Percentiles rank a stretch among this genome's conserved stretches.
Conservation (phyloP, 2,888 invertebrate species). For the Brachyptera putata region DNA sequence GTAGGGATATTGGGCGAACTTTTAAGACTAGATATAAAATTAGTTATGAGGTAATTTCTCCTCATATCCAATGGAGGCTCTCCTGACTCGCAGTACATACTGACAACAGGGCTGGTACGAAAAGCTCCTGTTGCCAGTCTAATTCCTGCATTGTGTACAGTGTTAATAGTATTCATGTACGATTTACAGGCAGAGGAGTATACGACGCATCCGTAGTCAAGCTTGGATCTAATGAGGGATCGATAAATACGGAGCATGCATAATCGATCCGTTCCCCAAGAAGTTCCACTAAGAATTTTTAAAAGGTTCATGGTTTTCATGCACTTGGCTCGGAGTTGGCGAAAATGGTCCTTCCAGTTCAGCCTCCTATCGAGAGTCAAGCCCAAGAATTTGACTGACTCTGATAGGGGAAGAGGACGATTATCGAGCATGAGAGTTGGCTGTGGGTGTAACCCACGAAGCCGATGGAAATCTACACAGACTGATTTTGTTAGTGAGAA, state of each 20-base stretch:
- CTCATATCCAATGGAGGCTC: background rate
- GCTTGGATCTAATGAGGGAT: background rate
- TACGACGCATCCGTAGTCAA: conserved; percentile 6
- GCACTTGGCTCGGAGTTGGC: background rate
- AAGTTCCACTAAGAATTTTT: background rate
- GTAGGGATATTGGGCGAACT: background rate
- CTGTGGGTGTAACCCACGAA: background rate
- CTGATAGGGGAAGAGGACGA: background rate
- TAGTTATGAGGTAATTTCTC: background rate
- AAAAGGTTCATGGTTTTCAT: conserved; percentile 9
- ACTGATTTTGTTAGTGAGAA: conserved; percentile 7
- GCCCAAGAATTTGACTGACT: conserved; percentile 7
- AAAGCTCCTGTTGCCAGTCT: background rate
- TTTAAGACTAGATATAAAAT: background rate
- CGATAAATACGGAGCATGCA: conserved; percentile 10
- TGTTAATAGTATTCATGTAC: background rate
- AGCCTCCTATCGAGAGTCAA: conserved; percentile 2
- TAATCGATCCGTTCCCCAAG: conserved; percentile 13
- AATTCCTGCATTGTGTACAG: conserved; percentile 3
- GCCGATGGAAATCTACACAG: conserved; percentile 14
- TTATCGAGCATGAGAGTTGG: conserved; percentile 10
- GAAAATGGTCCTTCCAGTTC: conserved; percentile 17
- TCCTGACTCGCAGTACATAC: background rate
- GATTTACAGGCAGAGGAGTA: background rate
- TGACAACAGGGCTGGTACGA: conserved; percentile 12